Base-by-base conservation (phyloP, 2,888 invertebrate species). In the Amphipoea oculea region DNA sequence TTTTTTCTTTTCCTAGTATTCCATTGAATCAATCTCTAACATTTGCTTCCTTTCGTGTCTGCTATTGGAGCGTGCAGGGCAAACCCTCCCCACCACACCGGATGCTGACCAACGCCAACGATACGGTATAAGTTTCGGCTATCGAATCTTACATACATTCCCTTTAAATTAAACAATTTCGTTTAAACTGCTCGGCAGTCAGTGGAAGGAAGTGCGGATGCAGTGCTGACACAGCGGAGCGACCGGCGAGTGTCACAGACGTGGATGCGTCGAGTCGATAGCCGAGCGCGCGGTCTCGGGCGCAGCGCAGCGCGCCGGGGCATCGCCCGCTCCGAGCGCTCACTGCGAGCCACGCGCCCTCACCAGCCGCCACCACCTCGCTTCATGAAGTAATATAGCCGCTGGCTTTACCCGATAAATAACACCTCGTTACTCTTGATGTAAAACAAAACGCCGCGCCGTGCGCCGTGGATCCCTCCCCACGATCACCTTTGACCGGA, bases 251-350 rank as follows among this genome's bases (percentile, higher is more conserved):
- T 2, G 45, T 11, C 76, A 14, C 76, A 73, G 73, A 62, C 48
- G 40, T 11, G 29, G 36, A 9, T 54, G 29, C 67, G 77, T 48
- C 74, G 67, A 67, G 73, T 74, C 79, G 78, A 69, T 67, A 68
- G 76, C 62, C n/a, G 62, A 4, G 75, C 63, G 23, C 60, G 76
- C 66, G 67, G 68, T 68, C 60, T 20, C 48, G 78, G 57, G 72
- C 71, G 83, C 75, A 76, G 70, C n/a, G 40, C 48, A 69, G 69
- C 82, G 78, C 71, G 79, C 76, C 84, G 84, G 85, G 85, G 80
- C 85, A 85, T 77, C 83, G 85, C 29, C 79, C 86, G 81, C 73
- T 40, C 12, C 23, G 57, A 48, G 73, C 69, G 23, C 62, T 62
- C 54, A 4, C 48, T 67, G 36, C 73, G 5, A 9, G 20, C 3